A percentile compares a stretch with the other conserved stretches of the same genome.
Conservation (phyloP, 2,888 invertebrate species). For the Parnassius mnemosyne region DNA sequence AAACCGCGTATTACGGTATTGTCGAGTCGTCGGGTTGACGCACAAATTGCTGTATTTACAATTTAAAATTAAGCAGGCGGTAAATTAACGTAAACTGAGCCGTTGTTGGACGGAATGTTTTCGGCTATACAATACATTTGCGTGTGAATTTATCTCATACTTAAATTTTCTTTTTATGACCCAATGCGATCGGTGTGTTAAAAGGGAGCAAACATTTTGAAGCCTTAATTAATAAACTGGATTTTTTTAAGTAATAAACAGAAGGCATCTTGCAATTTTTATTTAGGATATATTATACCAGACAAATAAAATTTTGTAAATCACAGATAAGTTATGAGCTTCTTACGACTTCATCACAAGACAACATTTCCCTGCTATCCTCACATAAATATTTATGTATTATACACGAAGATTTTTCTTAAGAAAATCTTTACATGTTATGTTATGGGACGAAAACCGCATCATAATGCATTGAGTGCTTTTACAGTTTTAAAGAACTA, state of each 20-base stretch:
- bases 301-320: no score
- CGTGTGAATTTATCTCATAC: conserved; percentile 46
- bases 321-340: no score
- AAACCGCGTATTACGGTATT: conserved; percentile 36
- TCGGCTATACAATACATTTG: conserved; percentile 27
- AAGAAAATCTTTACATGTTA: no score
- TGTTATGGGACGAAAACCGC: no score
- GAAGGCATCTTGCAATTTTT: no score
- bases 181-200: background rate
- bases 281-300: background rate
- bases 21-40: conserved; percentile 42
- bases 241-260: no score
- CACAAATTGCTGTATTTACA: conserved; percentile 56
- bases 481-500: no score
- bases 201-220: background rate
- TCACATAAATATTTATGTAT: no score
- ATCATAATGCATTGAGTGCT: no score
- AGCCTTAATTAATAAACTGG: background rate
- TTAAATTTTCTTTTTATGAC: conserved; percentile 31
- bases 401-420: no score
- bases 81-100: conserved; percentile 58
- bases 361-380: no score
- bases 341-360: no score
- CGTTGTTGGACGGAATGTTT: conserved; percentile 49
- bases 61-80: conserved; percentile 56